Base-by-base conservation (phyloP, 2,888 invertebrate genomes). In the Spilarctia lutea region DNA sequence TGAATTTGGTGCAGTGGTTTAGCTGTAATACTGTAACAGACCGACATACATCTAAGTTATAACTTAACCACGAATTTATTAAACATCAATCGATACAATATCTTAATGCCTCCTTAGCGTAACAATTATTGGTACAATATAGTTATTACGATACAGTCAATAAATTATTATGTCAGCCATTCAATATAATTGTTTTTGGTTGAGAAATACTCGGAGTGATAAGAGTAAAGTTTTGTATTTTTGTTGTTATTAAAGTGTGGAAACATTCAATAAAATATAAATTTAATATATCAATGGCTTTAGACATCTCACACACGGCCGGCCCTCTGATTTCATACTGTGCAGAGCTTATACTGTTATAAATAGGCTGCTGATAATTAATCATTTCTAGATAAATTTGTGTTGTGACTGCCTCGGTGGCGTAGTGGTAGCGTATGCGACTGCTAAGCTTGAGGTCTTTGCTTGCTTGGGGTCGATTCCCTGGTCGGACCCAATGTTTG, bases 51-150 rank as follows among this genome's bases (percentile, higher is more conserved):
- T 65, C 42, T 48, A 18, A 35, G 30, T 39, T 33, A 35, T 35
- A 66, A 66, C 52, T 56, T 68, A 68, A 20, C 33, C 35, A 48
- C 27, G n/a, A 16, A 52, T 27, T 65, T 52, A 48, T n/a, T 71
- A n/a, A 30, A 48, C 42, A 39, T 20, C 18, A 20, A 68, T 63
- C 30, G 84, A 87, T 87, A 85, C 67, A 75, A 78, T 94, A 95
- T 95, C 95, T 93, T 89, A 94, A 94, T 91, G 93, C 90, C 86
- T 88, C 86, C 85, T 89, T 93, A 91, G 93, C 91, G 90, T 89
- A 91, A 93, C 93, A 92, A 93, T 95, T 89, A 94, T 93, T 93
- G 93, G 94, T 91, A 94, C 93, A 94, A 89, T 94, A 94, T 92
- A 94, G 95, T 95, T 93, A 94, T 94, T 92, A 92, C 91, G 90